Conservation (phyloP, 1,140 invertebrate species). For the Andricus grossulariae region DNA sequence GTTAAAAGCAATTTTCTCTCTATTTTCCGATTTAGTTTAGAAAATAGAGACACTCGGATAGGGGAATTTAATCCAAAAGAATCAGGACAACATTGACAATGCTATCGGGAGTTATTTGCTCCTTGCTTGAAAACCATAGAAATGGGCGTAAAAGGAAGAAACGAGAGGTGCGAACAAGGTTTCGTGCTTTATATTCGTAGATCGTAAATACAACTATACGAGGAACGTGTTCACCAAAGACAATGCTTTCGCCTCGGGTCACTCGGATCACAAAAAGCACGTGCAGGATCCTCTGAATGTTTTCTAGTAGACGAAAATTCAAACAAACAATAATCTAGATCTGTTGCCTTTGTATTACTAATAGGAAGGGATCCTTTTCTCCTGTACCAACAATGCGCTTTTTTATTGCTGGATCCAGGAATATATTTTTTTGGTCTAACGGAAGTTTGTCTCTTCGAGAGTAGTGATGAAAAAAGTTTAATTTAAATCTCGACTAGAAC, state of each 20-base stretch:
- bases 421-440: background rate
- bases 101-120: constrained; percentile 25
- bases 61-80: background rate
- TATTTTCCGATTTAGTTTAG: constrained; percentile 4
- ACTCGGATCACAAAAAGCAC: background rate
- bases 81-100: background rate
- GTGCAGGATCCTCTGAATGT: background rate
- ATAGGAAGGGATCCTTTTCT: background rate
- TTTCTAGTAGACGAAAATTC: background rate
- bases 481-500: constrained; percentile 20
- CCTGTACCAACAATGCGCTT: too few species aligned
- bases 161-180: background rate
- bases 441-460: background rate
- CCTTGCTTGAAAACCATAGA: background rate
- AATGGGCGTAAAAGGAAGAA: background rate
- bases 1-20: constrained; percentile 12
- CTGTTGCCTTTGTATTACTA: background rate
- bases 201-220: constrained; percentile 23
- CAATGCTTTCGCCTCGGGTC: constrained; percentile 25
- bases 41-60: background rate
- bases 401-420: too few species aligned
- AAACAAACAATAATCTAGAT: background rate
- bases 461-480: background rate
- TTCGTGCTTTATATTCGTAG: constrained; percentile 18
- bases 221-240: constrained; percentile 21